phyloP scores from a whole-genome alignment of 2,797 vertebrate genomes.

The Enteromius unitaeniatus region DNA sequence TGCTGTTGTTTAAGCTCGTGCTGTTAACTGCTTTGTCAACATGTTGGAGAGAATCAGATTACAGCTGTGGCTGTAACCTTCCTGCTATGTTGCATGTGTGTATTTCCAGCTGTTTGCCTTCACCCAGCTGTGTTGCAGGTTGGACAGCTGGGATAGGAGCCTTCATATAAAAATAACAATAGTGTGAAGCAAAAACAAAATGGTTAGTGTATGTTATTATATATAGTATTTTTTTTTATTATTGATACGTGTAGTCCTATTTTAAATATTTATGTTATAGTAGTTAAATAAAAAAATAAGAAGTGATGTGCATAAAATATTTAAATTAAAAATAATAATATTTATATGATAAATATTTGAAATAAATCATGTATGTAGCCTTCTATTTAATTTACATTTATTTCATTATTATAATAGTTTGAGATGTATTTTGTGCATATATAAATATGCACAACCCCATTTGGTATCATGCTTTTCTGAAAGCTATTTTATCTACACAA shows the following conservation, averaged over 20 bases:
- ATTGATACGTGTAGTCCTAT: background rate
- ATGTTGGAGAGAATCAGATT: slow-evolving; percentile 25
- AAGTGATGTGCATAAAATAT: background rate
- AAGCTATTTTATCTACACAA: slow-evolving; percentile 28
- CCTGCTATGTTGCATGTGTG: background rate
- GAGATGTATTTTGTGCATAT: background rate
- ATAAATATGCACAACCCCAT: background rate
- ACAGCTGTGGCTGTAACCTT: background rate
- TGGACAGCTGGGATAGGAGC: background rate
- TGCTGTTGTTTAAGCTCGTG: slow-evolving; percentile 40
- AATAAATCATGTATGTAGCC: background rate
- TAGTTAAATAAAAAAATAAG: background rate
- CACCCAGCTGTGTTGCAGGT: slow-evolving; percentile 3
- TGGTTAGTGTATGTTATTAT: background rate
- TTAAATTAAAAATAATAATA: background rate
- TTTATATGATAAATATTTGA: background rate
- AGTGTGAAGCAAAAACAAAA: background rate
- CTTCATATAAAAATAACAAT: background rate
- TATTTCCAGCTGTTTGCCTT: slow-evolving; percentile 12
- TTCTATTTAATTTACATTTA: background rate
- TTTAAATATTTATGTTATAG: background rate
- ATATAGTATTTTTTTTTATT: background rate
- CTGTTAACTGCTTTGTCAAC: slow-evolving; percentile 45
- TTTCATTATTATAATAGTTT: background rate
- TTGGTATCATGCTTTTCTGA: slow-evolving; percentile 5